These are phyloP conservation scores for Pipra filicauda DNA, from an alignment of 2,113 vertebrate species.

Conservation along the genomic window DNA sequence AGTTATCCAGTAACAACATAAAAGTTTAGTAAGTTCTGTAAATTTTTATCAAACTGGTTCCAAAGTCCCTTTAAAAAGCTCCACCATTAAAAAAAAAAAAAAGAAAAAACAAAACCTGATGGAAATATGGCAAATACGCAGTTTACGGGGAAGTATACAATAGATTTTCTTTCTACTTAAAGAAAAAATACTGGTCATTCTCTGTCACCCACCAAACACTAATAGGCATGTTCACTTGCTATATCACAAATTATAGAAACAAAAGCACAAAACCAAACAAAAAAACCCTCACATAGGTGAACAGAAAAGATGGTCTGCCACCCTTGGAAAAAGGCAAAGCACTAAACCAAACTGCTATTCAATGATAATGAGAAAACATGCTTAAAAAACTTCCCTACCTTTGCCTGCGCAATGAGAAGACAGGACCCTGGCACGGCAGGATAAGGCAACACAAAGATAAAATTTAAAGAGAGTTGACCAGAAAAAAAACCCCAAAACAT, in stretches of 20 bases:
- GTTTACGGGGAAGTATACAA: neutral
- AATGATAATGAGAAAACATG: neutral
- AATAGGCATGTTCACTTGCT: fast-evolving
- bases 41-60: neutral
- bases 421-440: neutral
- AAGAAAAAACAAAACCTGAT: neutral
- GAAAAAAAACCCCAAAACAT: neutral
- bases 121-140: fast-evolving
- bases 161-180: neutral
- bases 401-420: neutral
- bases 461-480: neutral
- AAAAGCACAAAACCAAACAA: neutral
- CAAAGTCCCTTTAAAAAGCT: neutral
- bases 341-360: neutral
- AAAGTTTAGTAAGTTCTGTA: neutral
- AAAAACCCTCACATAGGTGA: neutral
- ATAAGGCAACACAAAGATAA: neutral
- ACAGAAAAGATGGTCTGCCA: neutral
- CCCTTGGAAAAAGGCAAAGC: neutral
- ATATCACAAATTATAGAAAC: neutral
- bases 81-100: no score
- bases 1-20: neutral
- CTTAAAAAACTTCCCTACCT: neutral
- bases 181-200: neutral
- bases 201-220: neutral